These are phyloP conservation scores for Magallana gigas DNA, from an alignment of 1,140 invertebrate species.

Conservation along the genomic window DNA sequence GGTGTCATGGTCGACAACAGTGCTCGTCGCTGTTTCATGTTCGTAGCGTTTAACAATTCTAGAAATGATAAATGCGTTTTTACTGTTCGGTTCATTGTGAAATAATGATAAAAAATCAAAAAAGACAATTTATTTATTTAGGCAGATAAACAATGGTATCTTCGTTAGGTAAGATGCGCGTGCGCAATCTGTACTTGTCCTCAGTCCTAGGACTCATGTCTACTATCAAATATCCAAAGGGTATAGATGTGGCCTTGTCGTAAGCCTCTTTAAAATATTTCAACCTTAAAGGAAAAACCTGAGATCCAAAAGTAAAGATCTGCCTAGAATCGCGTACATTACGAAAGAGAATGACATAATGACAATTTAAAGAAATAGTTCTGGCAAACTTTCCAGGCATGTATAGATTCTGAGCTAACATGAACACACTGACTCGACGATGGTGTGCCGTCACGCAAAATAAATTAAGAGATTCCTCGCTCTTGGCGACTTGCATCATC, in stretches of 20 bases:
- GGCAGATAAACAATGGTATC: constrained; percentile 12
- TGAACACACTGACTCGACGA: constrained; percentile 20
- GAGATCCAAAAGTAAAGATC: constrained; percentile 42
- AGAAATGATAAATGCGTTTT: constrained; percentile 38
- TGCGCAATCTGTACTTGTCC: constrained; percentile 40
- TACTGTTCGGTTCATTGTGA: constrained; percentile 32
- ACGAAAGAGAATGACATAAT: constrained; percentile 47
- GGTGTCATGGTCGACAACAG: constrained; percentile 25
- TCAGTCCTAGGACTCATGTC: constrained; percentile 33
- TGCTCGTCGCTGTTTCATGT: constrained; percentile 15
- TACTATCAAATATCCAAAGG: constrained; percentile 48
- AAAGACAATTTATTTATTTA: background rate
- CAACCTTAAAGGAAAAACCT: constrained; percentile 44
- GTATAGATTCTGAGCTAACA: constrained; percentile 46
- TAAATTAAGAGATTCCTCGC: constrained; percentile 34
- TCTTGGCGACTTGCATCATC: constrained; percentile 38
- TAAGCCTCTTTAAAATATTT: constrained; percentile 50
- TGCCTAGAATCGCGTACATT: constrained; percentile 46
- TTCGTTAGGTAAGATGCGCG: constrained; percentile 43
- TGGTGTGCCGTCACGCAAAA: constrained; percentile 50
- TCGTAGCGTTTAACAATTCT: background rate
- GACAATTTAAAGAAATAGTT: constrained; percentile 47
- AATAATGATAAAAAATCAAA: background rate
- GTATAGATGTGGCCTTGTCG: constrained; percentile 14
- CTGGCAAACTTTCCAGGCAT: constrained; percentile 38